Conservation (phyloP, 2,888 invertebrate genomes). For the Phania funesta region DNA sequence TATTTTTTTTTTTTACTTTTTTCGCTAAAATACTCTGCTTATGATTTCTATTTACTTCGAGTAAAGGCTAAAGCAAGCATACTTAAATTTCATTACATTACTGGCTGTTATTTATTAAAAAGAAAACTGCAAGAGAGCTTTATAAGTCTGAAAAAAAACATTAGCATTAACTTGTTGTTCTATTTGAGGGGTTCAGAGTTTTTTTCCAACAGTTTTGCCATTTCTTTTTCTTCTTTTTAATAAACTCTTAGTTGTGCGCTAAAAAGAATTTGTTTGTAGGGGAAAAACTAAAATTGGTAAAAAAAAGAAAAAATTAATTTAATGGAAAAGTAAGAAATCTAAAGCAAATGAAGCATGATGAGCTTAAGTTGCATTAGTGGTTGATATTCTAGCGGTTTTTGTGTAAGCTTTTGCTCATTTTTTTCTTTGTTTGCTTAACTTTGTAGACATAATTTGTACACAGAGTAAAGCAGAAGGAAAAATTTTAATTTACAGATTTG, state of each 20-base stretch:
- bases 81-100: conserved; percentile 17
- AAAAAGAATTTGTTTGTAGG: not conserved
- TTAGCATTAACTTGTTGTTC: conserved; percentile 59
- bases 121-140: conserved; percentile 18
- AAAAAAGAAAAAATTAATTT: conserved; percentile 11
- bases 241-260: conserved; percentile 24
- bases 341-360: conserved; percentile 63
- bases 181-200: conserved; percentile 11
- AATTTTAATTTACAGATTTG: too few relatives aligned
- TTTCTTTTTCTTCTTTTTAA: conserved; percentile 22
- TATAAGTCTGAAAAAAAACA: conserved; percentile 55
- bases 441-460: too few relatives aligned
- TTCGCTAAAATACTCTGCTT: not conserved
- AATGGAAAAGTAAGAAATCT: conserved; percentile 36
- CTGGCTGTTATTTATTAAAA: not conserved
- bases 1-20: too few relatives aligned
- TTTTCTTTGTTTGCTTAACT: too few relatives aligned
- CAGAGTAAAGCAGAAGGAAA: too few relatives aligned
- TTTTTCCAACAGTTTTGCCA: not conserved
- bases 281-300: not conserved
- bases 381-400: conserved; percentile 23
- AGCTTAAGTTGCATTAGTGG: conserved; percentile 66
- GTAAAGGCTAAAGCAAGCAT: not conserved
- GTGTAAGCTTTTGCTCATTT: conserved; percentile 19
- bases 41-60: not conserved